Conservation (phyloP, 2,888 invertebrate species). For the Latheticus oryzae region DNA sequence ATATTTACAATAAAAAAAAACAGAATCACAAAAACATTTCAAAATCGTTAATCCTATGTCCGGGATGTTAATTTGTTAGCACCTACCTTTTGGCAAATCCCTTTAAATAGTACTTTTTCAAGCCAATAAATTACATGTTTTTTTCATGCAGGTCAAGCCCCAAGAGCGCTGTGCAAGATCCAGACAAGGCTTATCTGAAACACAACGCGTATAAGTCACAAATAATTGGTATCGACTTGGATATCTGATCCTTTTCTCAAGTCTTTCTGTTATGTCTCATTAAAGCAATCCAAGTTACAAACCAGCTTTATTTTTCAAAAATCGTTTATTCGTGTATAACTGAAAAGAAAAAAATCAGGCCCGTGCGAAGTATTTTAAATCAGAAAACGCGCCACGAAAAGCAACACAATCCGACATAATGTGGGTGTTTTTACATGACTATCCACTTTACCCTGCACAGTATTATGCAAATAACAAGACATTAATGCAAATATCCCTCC, state of each 20-base stretch:
- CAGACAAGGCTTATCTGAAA: slow-evolving; percentile 46
- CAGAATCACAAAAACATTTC: too few relatives aligned
- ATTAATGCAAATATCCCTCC: slow-evolving; percentile 49
- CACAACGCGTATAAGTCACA: slow-evolving; percentile 45
- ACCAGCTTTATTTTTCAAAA: slow-evolving; percentile 21
- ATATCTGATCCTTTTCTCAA: slow-evolving; percentile 27
- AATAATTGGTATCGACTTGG: slow-evolving; percentile 41
- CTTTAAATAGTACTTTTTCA: too few relatives aligned
- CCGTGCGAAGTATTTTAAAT: slow-evolving; percentile 36
- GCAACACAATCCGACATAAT: slow-evolving; percentile 42
- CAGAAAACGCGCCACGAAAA: slow-evolving; percentile 32
- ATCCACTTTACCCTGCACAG: slow-evolving; percentile 47
- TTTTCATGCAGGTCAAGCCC: slow-evolving; percentile 41
- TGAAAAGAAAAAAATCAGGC: slow-evolving; percentile 13
- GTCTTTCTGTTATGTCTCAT: slow-evolving; percentile 20
- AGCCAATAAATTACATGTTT: too few relatives aligned
- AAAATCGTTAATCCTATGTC: too few relatives aligned
- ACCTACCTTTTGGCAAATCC: too few relatives aligned
- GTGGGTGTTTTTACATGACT: slow-evolving; percentile 48
- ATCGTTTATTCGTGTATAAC: slow-evolving; percentile 15
- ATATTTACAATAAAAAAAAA: too few relatives aligned
- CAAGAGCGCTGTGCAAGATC: slow-evolving; percentile 43
- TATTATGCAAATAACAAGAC: slow-evolving; percentile 49
- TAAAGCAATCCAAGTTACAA: slow-evolving; percentile 10
- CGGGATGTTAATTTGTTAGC: too few relatives aligned